A percentile compares a stretch with the other conserved stretches of the same genome.
Conservation (phyloP, 2,113 vertebrate species). For the Chauna torquata region DNA sequence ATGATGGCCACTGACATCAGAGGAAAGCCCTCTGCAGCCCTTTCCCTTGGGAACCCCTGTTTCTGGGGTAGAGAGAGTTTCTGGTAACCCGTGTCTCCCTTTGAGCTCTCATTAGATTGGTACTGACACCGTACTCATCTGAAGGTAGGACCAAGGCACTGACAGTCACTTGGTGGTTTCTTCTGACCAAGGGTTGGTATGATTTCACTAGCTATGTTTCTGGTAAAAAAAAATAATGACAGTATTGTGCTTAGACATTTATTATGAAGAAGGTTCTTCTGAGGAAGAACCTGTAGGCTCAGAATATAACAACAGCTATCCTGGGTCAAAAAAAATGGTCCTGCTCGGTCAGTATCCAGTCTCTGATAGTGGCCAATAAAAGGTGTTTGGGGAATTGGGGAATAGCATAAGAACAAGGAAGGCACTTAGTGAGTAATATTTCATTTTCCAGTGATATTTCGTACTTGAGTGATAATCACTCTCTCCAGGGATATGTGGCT, state of each 20-base stretch:
- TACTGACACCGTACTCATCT: background rate
- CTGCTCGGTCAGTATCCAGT: background rate
- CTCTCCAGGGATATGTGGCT: background rate
- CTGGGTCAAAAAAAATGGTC: background rate
- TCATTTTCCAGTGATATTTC: background rate
- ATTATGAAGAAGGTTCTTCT: background rate
- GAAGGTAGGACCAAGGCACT: background rate
- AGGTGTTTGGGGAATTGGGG: background rate
- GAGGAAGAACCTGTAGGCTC: background rate
- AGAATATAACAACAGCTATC: background rate
- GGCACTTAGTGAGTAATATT: background rate
- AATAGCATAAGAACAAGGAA: background rate
- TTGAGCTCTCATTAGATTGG: background rate
- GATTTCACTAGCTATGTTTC: background rate
- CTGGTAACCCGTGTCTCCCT: background rate
- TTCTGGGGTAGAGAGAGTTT: background rate
- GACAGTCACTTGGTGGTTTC: background rate
- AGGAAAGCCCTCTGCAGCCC: background rate
- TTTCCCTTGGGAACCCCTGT: background rate
- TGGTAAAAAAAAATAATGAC: background rate
- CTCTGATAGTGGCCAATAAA: background rate
- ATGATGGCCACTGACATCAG: background rate
- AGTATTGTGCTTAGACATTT: background rate
- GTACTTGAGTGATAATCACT: background rate
- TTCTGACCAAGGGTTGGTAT: background rate